A percentile compares a stretch with the other conserved stretches of the same genome.
Conservation (phyloP, 2,797 vertebrate genomes). For the Phylloscopus collybita region DNA sequence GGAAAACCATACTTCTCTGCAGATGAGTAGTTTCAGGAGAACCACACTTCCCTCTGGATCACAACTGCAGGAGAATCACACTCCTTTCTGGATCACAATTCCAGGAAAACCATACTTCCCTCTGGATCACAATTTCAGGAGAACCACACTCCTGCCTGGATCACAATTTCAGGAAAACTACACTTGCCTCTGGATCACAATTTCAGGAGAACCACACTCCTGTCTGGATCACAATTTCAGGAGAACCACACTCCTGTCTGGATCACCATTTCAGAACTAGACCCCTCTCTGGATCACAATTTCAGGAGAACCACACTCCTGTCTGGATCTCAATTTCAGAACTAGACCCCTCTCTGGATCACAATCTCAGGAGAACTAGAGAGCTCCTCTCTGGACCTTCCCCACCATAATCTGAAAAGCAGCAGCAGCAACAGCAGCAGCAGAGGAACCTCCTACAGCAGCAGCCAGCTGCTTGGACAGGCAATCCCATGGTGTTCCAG, state of each 20-base stretch:
- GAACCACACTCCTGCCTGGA: fast-evolving
- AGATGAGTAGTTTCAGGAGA: neutral
- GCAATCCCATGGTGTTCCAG: constrained; percentile 10
- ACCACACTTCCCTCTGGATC: fast-evolving
- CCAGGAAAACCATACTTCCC: neutral
- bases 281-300: neutral
- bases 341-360: fast-evolving
- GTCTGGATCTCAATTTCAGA: neutral
- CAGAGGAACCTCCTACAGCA: neutral
- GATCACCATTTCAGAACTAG: neutral
- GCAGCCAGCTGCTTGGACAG: constrained; percentile 12
- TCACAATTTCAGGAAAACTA: neutral
- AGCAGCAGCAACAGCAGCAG: neutral
- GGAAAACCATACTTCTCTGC: neutral
- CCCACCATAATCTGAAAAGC: neutral
- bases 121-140: neutral
- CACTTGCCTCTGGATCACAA: fast-evolving
- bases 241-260: fast-evolving
- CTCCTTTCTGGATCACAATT: neutral
- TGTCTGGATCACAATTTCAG: neutral
- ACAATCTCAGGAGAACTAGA: neutral
- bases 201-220: neutral
- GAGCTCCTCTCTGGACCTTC: neutral
- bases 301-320: neutral
- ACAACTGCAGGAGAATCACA: neutral